Evolutionary conservation across 1,140 invertebrate genomes (phyloP).

Genomic region (Andrena cerasifolii): DNA sequence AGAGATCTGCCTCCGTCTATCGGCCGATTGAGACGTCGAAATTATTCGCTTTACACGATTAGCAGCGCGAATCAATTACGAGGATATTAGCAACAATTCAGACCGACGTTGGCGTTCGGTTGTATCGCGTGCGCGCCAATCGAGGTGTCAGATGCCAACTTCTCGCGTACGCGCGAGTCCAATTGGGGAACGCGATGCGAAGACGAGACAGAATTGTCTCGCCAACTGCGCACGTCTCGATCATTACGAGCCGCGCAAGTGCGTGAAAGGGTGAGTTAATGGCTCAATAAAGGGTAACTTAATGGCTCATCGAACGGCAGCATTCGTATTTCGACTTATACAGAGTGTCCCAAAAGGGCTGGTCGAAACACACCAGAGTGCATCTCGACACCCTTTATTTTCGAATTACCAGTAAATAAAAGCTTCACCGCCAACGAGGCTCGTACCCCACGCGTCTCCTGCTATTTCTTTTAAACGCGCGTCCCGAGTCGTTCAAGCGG

Average conservation of each 20-base stretch:
- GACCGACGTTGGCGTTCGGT: not conserved
- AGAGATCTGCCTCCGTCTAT: not conserved
- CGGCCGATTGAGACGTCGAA: not conserved
- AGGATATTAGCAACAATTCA: constrained; percentile 3
- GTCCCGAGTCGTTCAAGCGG: too few species aligned
- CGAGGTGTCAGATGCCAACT: constrained; percentile 37
- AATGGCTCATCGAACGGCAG: not conserved
- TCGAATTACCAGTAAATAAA: too few species aligned
- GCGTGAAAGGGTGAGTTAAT: not conserved
- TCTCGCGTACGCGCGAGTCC: constrained; percentile 16
- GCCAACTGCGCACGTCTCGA: constrained; percentile 32
- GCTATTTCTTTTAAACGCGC: too few species aligned
- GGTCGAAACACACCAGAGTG: too few species aligned
- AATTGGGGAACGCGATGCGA: constrained; percentile 17
- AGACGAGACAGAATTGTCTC: constrained; percentile 11
- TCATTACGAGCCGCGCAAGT: not conserved
- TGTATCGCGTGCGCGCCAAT: constrained; percentile 1
- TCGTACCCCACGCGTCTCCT: too few species aligned
- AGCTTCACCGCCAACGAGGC: too few species aligned
- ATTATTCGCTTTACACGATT: constrained; percentile 19
- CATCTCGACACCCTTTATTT: too few species aligned
- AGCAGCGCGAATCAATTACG: constrained; percentile 5
- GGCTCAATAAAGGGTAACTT: too few species aligned
- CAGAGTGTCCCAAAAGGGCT: too few species aligned
- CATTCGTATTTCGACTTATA: too few species aligned